Evolutionary conservation across 2,113 vertebrate species (phyloP).

Genomic region (Desmodus rotundus): DNA sequence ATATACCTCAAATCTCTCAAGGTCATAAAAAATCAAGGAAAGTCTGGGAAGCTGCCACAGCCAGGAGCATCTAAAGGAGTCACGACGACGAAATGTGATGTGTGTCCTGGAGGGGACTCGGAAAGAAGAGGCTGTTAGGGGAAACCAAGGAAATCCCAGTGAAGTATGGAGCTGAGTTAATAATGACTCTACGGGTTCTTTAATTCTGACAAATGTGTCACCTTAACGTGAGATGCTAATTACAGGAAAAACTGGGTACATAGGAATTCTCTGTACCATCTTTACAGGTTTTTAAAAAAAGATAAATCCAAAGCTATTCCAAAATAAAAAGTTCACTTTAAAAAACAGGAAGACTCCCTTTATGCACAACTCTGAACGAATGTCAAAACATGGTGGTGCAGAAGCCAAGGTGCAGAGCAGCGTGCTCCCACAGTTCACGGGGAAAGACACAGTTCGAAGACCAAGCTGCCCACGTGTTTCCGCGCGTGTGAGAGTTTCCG

Average conservation of each 20-base stretch:
- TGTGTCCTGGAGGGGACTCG: neutral
- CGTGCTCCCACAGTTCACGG: neutral
- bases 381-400: neutral
- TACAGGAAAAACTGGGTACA: neutral
- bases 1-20: neutral
- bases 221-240: neutral
- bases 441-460: neutral
- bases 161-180: neutral
- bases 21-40: neutral
- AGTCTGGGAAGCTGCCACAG: neutral
- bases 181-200: neutral
- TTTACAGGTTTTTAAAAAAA: neutral
- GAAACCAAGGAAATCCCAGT: neutral
- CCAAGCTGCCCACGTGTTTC: rapidly evolving
- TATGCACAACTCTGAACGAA: neutral
- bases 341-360: neutral
- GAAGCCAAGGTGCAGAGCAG: neutral
- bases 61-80: neutral
- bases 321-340: neutral
- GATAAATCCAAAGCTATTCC: neutral
- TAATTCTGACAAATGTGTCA: neutral
- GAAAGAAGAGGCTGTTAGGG: neutral
- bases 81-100: neutral
- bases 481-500: neutral
- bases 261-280: neutral